phyloP scores from a whole-genome alignment of 2,113 vertebrate genomes.

The Craseonycteris thonglongyai region DNA sequence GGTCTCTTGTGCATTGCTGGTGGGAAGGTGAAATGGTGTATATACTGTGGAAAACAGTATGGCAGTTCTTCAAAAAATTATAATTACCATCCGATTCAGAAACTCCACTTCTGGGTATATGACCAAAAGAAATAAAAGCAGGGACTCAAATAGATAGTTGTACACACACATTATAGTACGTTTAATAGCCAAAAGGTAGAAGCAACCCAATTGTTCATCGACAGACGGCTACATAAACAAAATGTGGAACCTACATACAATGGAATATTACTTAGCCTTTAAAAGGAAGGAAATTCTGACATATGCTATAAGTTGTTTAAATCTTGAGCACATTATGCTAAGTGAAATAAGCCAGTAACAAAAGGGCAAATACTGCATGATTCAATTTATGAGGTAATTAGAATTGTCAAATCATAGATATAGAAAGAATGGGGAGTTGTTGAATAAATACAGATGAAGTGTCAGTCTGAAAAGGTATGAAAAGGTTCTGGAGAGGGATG shows the following conservation, averaged over 20 bases:
- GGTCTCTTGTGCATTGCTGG: background rate
- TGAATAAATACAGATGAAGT: background rate
- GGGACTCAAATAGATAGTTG: background rate
- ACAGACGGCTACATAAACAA: background rate
- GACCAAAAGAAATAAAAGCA: background rate
- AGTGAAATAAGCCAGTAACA: background rate
- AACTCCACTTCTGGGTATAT: background rate
- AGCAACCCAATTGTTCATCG: background rate
- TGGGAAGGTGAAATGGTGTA: background rate
- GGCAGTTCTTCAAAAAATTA: background rate
- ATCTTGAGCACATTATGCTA: background rate
- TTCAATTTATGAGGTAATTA: background rate
- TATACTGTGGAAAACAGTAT: background rate
- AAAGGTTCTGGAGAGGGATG: background rate
- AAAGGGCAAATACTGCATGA: background rate
- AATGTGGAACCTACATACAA: background rate
- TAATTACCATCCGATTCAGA: background rate
- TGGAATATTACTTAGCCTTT: background rate
- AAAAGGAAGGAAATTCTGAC: background rate
- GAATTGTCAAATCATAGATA: background rate
- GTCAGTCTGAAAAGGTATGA: background rate
- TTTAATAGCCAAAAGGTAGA: background rate
- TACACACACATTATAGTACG: background rate
- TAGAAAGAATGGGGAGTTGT: background rate
- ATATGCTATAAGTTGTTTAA: background rate